Evolutionary conservation across 2,888 invertebrate species (phyloP).

Genomic region (Taphrorychus bicolor): DNA sequence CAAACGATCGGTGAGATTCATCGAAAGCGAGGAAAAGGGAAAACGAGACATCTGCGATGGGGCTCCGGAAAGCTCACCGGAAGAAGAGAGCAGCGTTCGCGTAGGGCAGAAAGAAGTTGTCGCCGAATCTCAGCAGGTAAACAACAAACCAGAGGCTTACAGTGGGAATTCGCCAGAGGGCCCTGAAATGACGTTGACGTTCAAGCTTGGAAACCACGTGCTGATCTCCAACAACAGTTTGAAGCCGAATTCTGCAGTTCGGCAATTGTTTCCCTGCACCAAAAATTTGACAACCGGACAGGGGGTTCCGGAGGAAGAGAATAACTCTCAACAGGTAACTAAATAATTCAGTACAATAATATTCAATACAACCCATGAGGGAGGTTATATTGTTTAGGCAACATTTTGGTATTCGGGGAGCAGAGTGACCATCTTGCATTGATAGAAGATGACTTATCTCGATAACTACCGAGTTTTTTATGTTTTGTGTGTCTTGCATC

Average conservation of each 20-base stretch:
- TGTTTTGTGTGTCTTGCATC: no score
- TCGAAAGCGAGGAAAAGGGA: constrained; percentile 59
- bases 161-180: constrained; percentile 42
- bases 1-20: constrained; percentile 71
- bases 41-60: constrained; percentile 58
- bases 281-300: constrained; percentile 62
- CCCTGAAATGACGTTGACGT: constrained; percentile 64
- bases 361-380: no score
- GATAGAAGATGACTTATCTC: no score
- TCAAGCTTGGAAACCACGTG: constrained; percentile 65
- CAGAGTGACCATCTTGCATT: no score
- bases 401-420: no score
- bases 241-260: constrained; percentile 81
- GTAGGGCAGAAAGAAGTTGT: constrained; percentile 37
- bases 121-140: constrained; percentile 21
- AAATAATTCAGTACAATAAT: no score
- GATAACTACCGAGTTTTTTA: no score
- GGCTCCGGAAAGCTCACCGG: constrained; percentile 54
- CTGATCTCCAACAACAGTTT: constrained; percentile 65
- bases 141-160: constrained; percentile 37
- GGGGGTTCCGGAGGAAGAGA: constrained; percentile 41
- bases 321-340: constrained; percentile 35
- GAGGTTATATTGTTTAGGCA: no score
- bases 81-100: constrained; percentile 46
- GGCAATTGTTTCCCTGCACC: constrained; percentile 80